These are phyloP conservation scores for Parazoanthus atlanticus DNA, from an alignment of 92 coral and sea anemone genomes.

Conservation along the genomic window DNA sequence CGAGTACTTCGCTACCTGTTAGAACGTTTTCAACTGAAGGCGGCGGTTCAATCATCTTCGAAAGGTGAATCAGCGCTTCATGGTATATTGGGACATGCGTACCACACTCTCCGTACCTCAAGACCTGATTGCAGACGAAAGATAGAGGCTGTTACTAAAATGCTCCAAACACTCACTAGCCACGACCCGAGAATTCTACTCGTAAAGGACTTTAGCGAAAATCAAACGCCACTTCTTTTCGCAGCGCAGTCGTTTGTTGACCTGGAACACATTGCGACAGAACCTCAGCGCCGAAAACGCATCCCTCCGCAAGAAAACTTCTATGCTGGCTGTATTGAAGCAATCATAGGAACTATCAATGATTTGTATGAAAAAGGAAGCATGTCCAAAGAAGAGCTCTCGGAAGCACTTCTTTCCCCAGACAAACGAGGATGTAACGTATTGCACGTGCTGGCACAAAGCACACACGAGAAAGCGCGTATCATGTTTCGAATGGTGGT, in stretches of 20 bases:
- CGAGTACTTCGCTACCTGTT: constrained; percentile 34
- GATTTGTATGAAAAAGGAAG: constrained; percentile 30
- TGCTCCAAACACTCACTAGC: constrained; percentile 34
- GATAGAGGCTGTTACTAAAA: constrained; percentile 45
- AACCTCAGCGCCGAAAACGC: constrained; percentile 11
- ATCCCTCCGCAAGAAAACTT: constrained; percentile 41
- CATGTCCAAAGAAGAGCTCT: constrained; percentile 16
- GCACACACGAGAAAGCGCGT: constrained; percentile 44
- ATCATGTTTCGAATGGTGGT: constrained; percentile 30
- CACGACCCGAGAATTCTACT: constrained; percentile 35
- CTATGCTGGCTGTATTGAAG: constrained; percentile 38
- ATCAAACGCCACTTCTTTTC: constrained; percentile 36
- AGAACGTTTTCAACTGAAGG: constrained; percentile 43
- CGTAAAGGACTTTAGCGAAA: constrained; percentile 12
- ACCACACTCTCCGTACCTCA: constrained; percentile 41
- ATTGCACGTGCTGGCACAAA: constrained; percentile 38
- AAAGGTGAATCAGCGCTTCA: constrained; percentile 42
- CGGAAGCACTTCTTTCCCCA: constrained; percentile 12
- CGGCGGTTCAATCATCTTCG: constrained; percentile 17
- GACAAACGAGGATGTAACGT: constrained; percentile 13
- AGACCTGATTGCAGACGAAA: constrained; percentile 46
- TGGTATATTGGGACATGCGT: constrained; percentile 32
- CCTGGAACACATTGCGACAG: constrained; percentile 23
- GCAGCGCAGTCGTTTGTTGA: constrained; percentile 39
- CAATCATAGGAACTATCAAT: background rate